Percentiles rank a stretch among this genome's conserved stretches.
Conservation (phyloP, 2,113 vertebrate genomes). For the Channa argus region DNA sequence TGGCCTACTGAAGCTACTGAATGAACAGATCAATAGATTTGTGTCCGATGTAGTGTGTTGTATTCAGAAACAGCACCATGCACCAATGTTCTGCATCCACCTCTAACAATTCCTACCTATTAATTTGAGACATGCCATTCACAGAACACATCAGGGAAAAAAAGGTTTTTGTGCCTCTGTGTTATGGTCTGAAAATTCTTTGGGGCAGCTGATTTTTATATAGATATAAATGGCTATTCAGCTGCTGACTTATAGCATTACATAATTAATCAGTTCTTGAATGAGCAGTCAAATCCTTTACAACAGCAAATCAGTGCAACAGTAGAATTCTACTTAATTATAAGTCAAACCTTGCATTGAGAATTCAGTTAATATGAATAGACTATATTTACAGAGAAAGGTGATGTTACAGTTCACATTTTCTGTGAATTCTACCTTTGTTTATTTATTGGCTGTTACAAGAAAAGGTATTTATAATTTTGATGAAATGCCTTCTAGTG, state of each 20-base stretch:
- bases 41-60: conserved; percentile 69
- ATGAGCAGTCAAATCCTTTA: conserved; percentile 1
- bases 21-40: conserved; percentile 74
- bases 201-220: conserved; percentile 33
- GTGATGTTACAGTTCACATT: neutral
- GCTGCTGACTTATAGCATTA: conserved; percentile 6
- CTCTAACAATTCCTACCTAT: conserved; percentile 54
- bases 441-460: neutral
- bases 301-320: conserved; percentile 14
- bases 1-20: conserved; percentile 59
- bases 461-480: neutral
- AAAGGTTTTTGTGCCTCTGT: conserved; percentile 33
- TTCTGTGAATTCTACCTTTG: neutral
- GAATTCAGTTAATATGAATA: no score
- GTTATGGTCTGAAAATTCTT: conserved; percentile 30
- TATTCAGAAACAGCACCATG: conserved; percentile 58
- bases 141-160: conserved; percentile 19
- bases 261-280: conserved; percentile 15
- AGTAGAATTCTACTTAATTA: conserved; percentile 2
- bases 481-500: neutral
- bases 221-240: conserved; percentile 7
- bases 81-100: conserved; percentile 51
- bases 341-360: neutral
- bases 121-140: conserved; percentile 54
- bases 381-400: no score